phyloP scores from a whole-genome alignment of 1,140 invertebrate species.

The Andricus grossulariae region DNA sequence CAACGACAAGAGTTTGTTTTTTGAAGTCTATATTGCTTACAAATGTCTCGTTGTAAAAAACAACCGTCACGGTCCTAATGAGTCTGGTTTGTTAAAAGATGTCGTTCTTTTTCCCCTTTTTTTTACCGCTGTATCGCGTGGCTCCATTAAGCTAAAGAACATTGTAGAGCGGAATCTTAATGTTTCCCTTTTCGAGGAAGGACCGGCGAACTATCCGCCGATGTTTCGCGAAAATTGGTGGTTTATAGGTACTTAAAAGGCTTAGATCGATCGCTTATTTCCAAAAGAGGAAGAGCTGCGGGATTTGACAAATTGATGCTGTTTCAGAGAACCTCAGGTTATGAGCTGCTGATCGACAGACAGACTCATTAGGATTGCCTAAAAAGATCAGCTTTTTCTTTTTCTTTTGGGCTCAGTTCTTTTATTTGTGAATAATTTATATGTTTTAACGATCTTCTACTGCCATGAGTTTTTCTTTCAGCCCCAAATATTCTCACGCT shows the following conservation, averaged over 20 bases:
- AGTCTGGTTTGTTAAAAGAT: slow-evolving; percentile 76
- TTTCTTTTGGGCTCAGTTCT: too few species aligned
- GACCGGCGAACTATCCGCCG: slow-evolving; percentile 40
- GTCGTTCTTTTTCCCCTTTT: slow-evolving; percentile 60
- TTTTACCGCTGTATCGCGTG: slow-evolving; percentile 38
- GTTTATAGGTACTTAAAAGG: slow-evolving; percentile 3
- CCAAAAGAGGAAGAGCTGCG: neutral
- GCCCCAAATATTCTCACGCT: too few species aligned
- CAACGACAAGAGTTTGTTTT: slow-evolving; percentile 72
- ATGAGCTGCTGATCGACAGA: slow-evolving; percentile 19
- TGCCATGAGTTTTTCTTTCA: too few species aligned
- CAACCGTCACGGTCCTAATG: slow-evolving; percentile 70
- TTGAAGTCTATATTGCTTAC: slow-evolving; percentile 76
- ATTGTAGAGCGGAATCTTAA: slow-evolving; percentile 62
- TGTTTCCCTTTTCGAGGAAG: slow-evolving; percentile 60
- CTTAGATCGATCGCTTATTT: neutral
- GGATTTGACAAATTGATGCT: neutral
- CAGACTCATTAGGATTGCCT: too few species aligned
- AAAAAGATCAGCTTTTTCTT: too few species aligned
- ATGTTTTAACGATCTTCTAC: too few species aligned
- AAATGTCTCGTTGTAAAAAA: slow-evolving; percentile 75
- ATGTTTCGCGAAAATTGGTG: slow-evolving; percentile 44
- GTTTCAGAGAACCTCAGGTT: neutral
- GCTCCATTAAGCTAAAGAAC: slow-evolving; percentile 50
- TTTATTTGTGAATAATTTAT: too few species aligned